phyloP scores from a whole-genome alignment of 1,140 invertebrate species.

The Drosophila subpulchrella region DNA sequence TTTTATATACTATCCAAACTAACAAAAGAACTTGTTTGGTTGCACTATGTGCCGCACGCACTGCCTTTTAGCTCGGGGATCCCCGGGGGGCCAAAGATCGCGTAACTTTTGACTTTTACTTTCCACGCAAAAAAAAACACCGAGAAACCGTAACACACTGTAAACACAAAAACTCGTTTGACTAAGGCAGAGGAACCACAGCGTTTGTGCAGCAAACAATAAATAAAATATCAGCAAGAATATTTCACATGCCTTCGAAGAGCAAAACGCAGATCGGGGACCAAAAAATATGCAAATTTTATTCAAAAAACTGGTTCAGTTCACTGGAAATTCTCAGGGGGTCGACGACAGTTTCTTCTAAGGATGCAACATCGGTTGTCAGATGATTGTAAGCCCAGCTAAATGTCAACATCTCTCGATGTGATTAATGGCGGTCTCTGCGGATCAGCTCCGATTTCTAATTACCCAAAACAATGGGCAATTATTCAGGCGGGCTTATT shows the following conservation, averaged over 20 bases:
- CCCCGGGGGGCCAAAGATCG: conserved; percentile 36
- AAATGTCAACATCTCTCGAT: conserved; percentile 50
- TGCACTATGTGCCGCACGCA: conserved; percentile 34
- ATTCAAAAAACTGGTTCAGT: conserved; percentile 49
- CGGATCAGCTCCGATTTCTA: conserved; percentile 11
- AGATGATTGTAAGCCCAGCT: conserved; percentile 26
- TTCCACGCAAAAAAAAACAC: conserved; percentile 46
- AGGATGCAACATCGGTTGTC: conserved; percentile 38
- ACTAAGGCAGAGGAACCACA: conserved; percentile 34
- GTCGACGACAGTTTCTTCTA: conserved; percentile 24
- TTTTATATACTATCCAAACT: conserved; percentile 11
- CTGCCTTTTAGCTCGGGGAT: conserved; percentile 8
- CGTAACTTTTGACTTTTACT: conserved; percentile 69
- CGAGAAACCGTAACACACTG: conserved; percentile 29
- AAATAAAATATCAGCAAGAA: conserved; percentile 62
- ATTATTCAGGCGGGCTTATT: conserved; percentile 31
- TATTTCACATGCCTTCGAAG: conserved; percentile 55
- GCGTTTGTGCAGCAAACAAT: conserved; percentile 36
- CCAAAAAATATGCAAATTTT: conserved; percentile 33
- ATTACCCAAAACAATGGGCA: conserved; percentile 43
- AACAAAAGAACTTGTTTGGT: conserved; percentile 50
- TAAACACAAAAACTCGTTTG: conserved; percentile 60
- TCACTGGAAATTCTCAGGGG: conserved; percentile 37
- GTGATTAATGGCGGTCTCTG: conserved; percentile 24
- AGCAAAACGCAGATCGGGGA: conserved; percentile 17